phyloP scores from a whole-genome alignment of 2,797 vertebrate species.

The Channa striata region DNA sequence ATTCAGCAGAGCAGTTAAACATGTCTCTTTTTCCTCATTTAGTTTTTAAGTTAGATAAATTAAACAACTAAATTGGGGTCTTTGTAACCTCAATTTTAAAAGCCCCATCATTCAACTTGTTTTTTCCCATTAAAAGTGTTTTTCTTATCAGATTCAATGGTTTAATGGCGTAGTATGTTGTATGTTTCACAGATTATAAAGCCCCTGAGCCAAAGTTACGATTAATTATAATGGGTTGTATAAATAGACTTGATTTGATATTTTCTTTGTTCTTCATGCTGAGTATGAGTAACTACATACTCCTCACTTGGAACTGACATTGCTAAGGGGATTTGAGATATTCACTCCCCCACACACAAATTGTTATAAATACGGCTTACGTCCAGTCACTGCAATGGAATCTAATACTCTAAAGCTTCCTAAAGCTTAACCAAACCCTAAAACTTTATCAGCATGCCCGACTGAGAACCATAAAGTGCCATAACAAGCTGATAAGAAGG shows the following conservation, averaged over 20 bases:
- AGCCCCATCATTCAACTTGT: slow-evolving; percentile 19
- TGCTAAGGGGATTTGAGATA: slow-evolving; percentile 57
- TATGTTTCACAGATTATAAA: neutral
- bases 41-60: slow-evolving; percentile 45
- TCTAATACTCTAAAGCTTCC: slow-evolving; percentile 53
- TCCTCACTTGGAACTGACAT: slow-evolving; percentile 26
- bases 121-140: neutral
- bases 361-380: slow-evolving; percentile 58
- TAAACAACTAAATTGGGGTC: slow-evolving; percentile 48
- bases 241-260: no score
- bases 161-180: neutral
- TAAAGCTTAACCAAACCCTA: slow-evolving; percentile 45
- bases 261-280: neutral
- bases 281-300: slow-evolving; percentile 12
- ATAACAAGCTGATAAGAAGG: slow-evolving; percentile 37
- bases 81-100: slow-evolving; percentile 27
- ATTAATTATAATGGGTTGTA: no score
- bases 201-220: neutral
- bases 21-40: slow-evolving; percentile 16
- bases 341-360: slow-evolving; percentile 24
- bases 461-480: slow-evolving; percentile 49
- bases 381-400: slow-evolving; percentile 45
- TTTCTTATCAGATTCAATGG: neutral
- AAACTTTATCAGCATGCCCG: slow-evolving; percentile 57
- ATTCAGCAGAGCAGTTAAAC: slow-evolving; percentile 36